Conservation (phyloP, 2,888 invertebrate genomes). For the Isoperla grammatica region DNA sequence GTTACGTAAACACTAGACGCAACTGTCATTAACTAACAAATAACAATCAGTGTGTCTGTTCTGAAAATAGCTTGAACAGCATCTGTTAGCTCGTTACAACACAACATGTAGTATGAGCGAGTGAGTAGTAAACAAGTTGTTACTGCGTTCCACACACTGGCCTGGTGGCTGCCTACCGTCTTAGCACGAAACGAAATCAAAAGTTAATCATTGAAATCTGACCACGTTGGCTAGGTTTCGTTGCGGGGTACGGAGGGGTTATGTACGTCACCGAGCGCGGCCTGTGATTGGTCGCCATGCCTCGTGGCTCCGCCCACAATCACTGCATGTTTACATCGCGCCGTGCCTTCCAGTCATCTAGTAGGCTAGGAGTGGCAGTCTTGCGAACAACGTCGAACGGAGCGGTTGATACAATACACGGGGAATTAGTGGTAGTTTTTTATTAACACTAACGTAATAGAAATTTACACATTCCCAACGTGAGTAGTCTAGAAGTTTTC, state of each 20-base stretch:
- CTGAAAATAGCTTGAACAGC: no score
- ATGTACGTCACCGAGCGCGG: conserved; percentile 3
- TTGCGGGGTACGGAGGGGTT: conserved; percentile 2
- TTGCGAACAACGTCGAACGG: not conserved
- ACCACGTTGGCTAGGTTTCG: not conserved
- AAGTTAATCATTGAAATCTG: conserved; percentile 21
- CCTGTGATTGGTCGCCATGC: not conserved
- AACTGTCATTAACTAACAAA: no score
- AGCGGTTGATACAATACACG: not conserved
- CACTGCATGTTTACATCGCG: conserved; percentile 10
- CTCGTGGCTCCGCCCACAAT: not conserved
- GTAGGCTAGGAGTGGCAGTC: conserved; percentile 8
- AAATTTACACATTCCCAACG: conserved; percentile 10
- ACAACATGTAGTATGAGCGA: no score
- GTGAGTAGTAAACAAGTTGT: no score
- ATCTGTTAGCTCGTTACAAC: no score
- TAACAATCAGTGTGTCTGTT: no score
- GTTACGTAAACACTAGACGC: no score
- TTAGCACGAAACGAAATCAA: conserved; percentile 21
- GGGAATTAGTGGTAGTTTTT: conserved; percentile 12
- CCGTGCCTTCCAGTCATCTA: not conserved
- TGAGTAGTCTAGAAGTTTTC: no score
- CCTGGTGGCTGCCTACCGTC: no score
- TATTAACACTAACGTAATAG: not conserved
- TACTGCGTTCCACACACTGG: no score